Evolutionary conservation across 2,113 vertebrate genomes (phyloP).

Genomic region (Poeciliopsis occidentalis): DNA sequence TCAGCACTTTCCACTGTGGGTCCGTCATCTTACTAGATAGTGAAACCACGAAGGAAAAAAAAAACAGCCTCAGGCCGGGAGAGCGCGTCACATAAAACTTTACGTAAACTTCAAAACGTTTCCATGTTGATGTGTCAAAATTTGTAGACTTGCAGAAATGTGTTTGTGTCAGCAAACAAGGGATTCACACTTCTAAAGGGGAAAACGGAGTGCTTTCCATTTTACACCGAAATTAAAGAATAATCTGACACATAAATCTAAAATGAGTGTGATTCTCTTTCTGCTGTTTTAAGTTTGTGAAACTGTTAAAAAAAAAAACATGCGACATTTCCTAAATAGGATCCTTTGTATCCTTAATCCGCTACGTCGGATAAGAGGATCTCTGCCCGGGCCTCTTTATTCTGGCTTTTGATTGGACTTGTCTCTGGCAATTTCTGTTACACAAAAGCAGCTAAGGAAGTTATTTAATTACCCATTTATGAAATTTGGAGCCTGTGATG

Average conservation of each 20-base stretch:
- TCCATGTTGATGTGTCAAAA: not conserved
- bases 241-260: not conserved
- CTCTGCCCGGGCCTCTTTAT: no score
- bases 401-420: no score
- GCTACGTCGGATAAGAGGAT: no score
- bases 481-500: no score
- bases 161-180: not conserved
- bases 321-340: slow-evolving; percentile 40
- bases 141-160: not conserved
- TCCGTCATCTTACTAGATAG: slow-evolving; percentile 8
- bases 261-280: not conserved
- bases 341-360: slow-evolving; percentile 17
- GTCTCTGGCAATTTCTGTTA: no score
- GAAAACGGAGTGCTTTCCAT: not conserved
- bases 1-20: slow-evolving; percentile 63
- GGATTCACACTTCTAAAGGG: no score
- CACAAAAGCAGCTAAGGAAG: no score
- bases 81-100: not conserved
- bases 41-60: slow-evolving; percentile 17
- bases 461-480: no score
- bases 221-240: not conserved
- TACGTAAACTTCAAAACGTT: not conserved
- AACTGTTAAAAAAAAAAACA: not conserved
- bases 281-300: not conserved
- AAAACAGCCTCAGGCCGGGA: not conserved